These are phyloP conservation scores for Nycticorax nycticorax DNA, from an alignment of 2,113 vertebrate species.

Conservation along the genomic window DNA sequence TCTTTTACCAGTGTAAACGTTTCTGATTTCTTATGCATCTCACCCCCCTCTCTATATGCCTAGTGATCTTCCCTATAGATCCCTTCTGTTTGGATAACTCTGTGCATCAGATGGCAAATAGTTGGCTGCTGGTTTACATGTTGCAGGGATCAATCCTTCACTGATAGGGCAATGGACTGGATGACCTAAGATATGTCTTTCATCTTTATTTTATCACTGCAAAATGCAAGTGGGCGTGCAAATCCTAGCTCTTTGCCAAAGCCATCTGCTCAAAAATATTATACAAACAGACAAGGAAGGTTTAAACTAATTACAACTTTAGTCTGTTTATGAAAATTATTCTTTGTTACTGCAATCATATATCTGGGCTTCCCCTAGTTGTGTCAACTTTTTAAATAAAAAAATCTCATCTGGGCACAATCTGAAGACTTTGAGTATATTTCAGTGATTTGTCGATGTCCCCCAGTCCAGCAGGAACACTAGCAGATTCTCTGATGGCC, in stretches of 20 bases:
- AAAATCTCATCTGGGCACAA: not conserved
- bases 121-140: constrained; percentile 47
- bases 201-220: constrained; percentile 65
- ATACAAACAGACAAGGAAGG: constrained; percentile 54
- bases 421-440: not conserved
- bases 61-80: constrained; percentile 54
- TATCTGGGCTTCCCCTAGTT: not conserved
- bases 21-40: constrained; percentile 50
- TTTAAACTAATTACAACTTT: constrained; percentile 63
- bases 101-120: constrained; percentile 52
- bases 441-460: not conserved
- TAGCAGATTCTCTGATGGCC: not conserved
- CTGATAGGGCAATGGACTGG: constrained; percentile 29
- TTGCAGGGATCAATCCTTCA: constrained; percentile 47
- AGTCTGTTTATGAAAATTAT: constrained; percentile 36
- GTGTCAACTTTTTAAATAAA: not conserved
- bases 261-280: constrained; percentile 68
- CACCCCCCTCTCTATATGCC: not conserved
- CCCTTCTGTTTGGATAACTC: constrained; percentile 48
- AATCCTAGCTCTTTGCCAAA: constrained; percentile 59
- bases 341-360: not conserved
- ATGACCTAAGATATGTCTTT: constrained; percentile 51
- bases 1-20: constrained; percentile 55
- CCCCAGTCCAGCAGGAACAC: not conserved
- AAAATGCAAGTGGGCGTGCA: constrained; percentile 65